Percentiles rank a stretch among this genome's conserved stretches.
phyloP scores from a whole-genome alignment of 2,888 invertebrate genomes.

The Malacosoma neustria region DNA sequence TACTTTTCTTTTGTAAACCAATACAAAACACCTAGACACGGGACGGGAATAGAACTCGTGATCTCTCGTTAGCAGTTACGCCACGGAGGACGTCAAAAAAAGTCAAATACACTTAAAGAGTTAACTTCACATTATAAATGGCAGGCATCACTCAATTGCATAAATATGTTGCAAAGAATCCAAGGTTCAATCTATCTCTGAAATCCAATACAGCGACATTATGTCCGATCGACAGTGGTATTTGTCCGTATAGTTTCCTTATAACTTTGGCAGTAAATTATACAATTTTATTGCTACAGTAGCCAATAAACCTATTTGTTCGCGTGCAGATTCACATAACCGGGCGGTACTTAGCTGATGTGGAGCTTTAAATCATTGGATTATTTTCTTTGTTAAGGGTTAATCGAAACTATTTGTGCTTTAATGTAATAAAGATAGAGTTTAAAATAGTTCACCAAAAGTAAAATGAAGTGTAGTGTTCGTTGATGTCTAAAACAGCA shows the following conservation, averaged over 20 bases:
- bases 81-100: not conserved
- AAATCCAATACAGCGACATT: slow-evolving; percentile 20
- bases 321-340: slow-evolving; percentile 58
- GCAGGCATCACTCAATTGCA: too few species aligned
- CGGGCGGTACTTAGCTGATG: slow-evolving; percentile 52
- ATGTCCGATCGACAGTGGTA: slow-evolving; percentile 28
- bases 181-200: slow-evolving; percentile 6
- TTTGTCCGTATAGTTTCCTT: slow-evolving; percentile 24
- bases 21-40: slow-evolving; percentile 3
- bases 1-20: slow-evolving; percentile 3
- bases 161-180: not conserved
- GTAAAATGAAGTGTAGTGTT: too few species aligned
- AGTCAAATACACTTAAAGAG: too few species aligned
- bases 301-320: slow-evolving; percentile 69
- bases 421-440: not conserved
- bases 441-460: too few species aligned
- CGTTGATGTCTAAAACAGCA: too few species aligned
- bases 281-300: slow-evolving; percentile 51
- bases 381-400: slow-evolving; percentile 46
- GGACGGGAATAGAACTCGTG: slow-evolving; percentile 4
- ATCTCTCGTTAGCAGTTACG: slow-evolving; percentile 2
- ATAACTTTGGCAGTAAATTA: slow-evolving; percentile 45
- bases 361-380: slow-evolving; percentile 53
- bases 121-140: too few species aligned
- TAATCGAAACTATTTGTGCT: not conserved